Percentiles rank a stretch among this genome's conserved stretches.
Evolutionary conservation across 2,888 invertebrate genomes (phyloP).

Genomic region (Bombylius discolor): DNA sequence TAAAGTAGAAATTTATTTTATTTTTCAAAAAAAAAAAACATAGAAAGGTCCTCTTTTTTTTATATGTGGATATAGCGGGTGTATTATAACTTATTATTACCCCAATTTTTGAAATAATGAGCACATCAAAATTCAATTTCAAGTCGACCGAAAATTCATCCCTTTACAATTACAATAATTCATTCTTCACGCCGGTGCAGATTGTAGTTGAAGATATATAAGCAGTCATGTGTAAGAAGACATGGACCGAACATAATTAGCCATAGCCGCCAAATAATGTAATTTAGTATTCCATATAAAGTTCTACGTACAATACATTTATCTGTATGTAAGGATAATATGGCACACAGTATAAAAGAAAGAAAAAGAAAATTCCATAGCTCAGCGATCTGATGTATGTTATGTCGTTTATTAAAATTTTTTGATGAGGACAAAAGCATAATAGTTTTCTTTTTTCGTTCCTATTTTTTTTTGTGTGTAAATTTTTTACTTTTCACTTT

Average conservation of each 20-base stretch:
- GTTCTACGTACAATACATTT: too few species aligned
- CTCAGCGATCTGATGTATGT: neutral
- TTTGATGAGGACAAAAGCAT: neutral
- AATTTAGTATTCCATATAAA: too few species aligned
- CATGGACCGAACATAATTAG: conserved; percentile 9
- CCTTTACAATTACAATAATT: neutral
- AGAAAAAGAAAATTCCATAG: too few species aligned
- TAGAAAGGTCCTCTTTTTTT: too few species aligned
- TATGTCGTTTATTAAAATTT: neutral
- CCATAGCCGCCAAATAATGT: neutral
- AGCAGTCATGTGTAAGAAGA: conserved; percentile 7
- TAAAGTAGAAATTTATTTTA: too few species aligned
- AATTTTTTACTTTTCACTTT: neutral
- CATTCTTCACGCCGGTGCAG: conserved; percentile 6
- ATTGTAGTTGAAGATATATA: conserved; percentile 5
- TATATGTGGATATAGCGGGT: too few species aligned
- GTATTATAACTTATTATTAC: neutral
- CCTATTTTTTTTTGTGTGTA: too few species aligned
- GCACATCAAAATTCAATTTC: conserved; percentile 32
- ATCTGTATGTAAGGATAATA: too few species aligned
- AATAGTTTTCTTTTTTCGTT: too few species aligned
- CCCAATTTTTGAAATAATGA: conserved; percentile 7
- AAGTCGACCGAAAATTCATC: conserved; percentile 23
- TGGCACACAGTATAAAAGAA: too few species aligned
- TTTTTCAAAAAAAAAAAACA: too few species aligned